Conservation (phyloP, 2,888 invertebrate species). For the Diaprepes abbreviatus region DNA sequence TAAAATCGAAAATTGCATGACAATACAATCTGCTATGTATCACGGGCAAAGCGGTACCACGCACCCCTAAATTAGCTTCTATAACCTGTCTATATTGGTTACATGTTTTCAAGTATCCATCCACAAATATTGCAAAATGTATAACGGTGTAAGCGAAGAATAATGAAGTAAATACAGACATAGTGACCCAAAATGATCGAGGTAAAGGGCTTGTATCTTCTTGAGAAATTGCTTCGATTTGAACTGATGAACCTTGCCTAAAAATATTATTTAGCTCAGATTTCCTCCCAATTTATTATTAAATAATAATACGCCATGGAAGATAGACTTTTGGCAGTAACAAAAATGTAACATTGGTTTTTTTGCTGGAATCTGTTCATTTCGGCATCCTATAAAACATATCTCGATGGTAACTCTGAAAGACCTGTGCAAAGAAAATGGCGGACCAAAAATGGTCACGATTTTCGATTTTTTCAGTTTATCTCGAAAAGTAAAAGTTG, state of each 20-base stretch:
- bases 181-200: constrained; percentile 77
- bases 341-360: too few species aligned
- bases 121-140: constrained; percentile 78
- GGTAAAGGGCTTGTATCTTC: constrained; percentile 74
- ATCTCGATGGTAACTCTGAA: too few species aligned
- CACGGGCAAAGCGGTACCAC: constrained; percentile 73
- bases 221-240: constrained; percentile 74
- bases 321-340: too few species aligned
- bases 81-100: constrained; percentile 79
- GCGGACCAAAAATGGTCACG: too few species aligned
- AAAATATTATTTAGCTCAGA: too few species aligned
- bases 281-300: too few species aligned
- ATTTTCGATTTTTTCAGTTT: too few species aligned
- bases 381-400: too few species aligned
- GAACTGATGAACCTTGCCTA: constrained; percentile 79
- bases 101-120: constrained; percentile 83
- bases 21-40: constrained; percentile 79
- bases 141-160: constrained; percentile 77
- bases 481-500: too few species aligned
- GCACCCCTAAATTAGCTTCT: constrained; percentile 71
- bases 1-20: constrained; percentile 83
- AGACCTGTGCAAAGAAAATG: too few species aligned
- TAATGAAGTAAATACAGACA: constrained; percentile 73
- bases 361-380: too few species aligned
- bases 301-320: too few species aligned